Evolutionary conservation across 2,888 invertebrate species (phyloP), one percentile per base, ranked within the genome.

Genomic region (Heliconius sara): DNA sequence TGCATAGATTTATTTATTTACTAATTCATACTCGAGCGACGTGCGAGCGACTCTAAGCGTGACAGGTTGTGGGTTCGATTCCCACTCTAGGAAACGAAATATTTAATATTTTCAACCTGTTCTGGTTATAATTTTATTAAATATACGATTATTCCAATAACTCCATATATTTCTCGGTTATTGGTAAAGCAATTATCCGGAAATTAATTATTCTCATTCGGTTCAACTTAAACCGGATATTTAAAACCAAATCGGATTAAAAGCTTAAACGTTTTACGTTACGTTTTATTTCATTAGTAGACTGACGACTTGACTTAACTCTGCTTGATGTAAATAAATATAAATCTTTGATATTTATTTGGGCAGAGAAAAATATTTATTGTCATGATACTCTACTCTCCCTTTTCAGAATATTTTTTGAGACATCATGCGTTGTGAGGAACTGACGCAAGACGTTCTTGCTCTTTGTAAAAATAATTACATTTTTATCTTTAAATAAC

Each of bases 171-270:
- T 75, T 63, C 25, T 65, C 65, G 19, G 19, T 4, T 65, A 65
- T 43, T 5, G 27, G 43, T 65, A 63, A 65, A 65, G 63, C 39
- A 75, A 75, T 75, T 65, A 75, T 65, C 75, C 27, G 43, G 19
- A 19, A 43, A 75, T 75, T 75, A 65, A 75, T 75, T 75, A 65
- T 75, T 43, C 19, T 27, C 43, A 75, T 75, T 25, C 63, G 27
- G 25, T 75, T 63, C 19, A 43, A 75, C 43, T 75, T 60, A 39
- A 43, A 75, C 19, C 75, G 39, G 25, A 63, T 63, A 65, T 75
- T 63, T 73, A 57, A 75, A 75, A 65, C 65, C 75, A 27, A 75
- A 75, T 63, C 19, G 75, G 75, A 75, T 74, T 60, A 74, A 57
- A 57, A 60, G 73, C 34, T 63, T 75, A 65, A 75, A 39, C 65